Conservation (phyloP, 2,113 vertebrate species). For the Arizona elegans region DNA sequence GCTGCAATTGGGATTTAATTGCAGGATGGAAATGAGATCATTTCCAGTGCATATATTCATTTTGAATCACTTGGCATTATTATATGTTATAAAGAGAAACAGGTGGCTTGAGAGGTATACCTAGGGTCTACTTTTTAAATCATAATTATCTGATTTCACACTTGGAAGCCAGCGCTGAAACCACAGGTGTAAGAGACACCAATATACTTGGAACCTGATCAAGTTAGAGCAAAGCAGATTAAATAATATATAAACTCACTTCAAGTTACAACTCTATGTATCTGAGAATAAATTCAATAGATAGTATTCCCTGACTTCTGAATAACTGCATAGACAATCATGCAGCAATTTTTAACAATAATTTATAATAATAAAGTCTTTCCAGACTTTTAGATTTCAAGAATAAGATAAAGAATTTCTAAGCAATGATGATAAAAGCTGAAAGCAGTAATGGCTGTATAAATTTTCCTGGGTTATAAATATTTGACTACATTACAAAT, state of each 20-base stretch:
- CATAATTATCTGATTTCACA: background rate
- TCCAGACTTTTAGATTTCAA: background rate
- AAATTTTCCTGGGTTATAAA: background rate
- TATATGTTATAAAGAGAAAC: background rate
- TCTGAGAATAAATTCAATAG: background rate
- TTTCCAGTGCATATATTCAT: background rate
- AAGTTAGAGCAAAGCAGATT: background rate
- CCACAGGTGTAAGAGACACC: background rate
- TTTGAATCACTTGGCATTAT: background rate
- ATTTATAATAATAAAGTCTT: background rate
- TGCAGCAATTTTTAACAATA: background rate
- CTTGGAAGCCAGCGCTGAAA: background rate
- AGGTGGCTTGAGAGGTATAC: background rate
- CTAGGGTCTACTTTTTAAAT: background rate
- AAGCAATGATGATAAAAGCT: background rate
- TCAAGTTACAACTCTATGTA: background rate
- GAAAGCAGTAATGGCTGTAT: background rate
- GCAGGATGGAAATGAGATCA: background rate
- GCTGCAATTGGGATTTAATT: background rate
- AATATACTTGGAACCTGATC: background rate
- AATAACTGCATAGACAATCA: background rate
- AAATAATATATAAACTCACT: background rate
- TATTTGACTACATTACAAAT: background rate
- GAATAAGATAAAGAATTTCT: background rate
- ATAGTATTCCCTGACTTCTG: background rate